These are phyloP conservation scores for Euwallacea similis DNA, from an alignment of 1,140 invertebrate genomes.

Conservation along the genomic window DNA sequence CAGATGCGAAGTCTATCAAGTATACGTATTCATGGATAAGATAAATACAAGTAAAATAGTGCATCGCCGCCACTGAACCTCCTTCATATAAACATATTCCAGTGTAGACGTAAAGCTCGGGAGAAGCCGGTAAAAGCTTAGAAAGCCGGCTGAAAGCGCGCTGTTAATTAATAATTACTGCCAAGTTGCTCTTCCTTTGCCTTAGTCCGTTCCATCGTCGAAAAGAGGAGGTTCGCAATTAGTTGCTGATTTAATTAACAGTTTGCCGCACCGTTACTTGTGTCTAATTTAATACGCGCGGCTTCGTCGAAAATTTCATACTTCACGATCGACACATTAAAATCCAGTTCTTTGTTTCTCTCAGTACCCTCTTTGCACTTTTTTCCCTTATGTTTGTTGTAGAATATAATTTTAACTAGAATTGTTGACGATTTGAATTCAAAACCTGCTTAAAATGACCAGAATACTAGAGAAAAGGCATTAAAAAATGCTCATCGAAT, in stretches of 20 bases:
- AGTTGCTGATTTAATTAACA: constrained; percentile 51
- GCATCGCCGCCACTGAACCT: constrained; percentile 30
- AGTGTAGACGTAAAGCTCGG: constrained; percentile 49
- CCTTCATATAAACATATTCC: constrained; percentile 49
- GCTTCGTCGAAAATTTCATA: neutral
- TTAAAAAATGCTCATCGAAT: neutral
- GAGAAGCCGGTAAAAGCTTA: constrained; percentile 57
- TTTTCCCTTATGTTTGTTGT: too few species aligned
- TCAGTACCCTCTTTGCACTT: too few species aligned
- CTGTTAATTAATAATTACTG: constrained; percentile 60
- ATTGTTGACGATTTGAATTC: too few species aligned
- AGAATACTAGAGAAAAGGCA: too few species aligned
- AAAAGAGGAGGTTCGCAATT: constrained; percentile 46
- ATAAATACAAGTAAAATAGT: neutral
- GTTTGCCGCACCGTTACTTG: constrained; percentile 51
- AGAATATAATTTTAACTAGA: too few species aligned
- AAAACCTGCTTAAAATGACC: too few species aligned
- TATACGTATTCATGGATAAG: too few species aligned
- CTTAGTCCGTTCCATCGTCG: constrained; percentile 48
- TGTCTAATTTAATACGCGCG: constrained; percentile 47
- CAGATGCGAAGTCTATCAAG: too few species aligned
- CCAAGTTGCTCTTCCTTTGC: constrained; percentile 56
- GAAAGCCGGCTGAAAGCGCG: constrained; percentile 57
- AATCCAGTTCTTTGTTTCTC: too few species aligned
- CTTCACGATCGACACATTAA: too few species aligned